Conservation (phyloP, 2,888 invertebrate species). For the Athrips mouffetella region DNA sequence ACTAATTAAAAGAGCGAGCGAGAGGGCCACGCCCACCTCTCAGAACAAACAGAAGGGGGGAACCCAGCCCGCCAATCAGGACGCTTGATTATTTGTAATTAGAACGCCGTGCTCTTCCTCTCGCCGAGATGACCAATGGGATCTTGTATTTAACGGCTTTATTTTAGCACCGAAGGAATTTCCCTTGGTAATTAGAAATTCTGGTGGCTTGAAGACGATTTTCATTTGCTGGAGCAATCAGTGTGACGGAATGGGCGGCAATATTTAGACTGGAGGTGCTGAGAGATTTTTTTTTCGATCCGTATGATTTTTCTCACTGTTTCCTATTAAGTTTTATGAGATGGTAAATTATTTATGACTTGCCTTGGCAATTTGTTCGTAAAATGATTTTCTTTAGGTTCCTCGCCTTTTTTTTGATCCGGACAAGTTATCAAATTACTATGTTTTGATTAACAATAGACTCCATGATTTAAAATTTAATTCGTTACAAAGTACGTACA, state of each 20-base stretch:
- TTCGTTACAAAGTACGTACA: too few relatives aligned
- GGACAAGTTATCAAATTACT: background rate
- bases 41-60: constrained; percentile 76
- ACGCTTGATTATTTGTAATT: constrained; percentile 78
- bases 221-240: constrained; percentile 56
- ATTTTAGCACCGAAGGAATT: constrained; percentile 50
- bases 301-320: constrained; percentile 18
- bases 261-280: constrained; percentile 31
- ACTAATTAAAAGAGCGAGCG: constrained; percentile 79
- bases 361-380: constrained; percentile 2
- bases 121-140: constrained; percentile 71
- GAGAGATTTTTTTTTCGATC: constrained; percentile 35
- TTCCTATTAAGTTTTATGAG: constrained; percentile 11
- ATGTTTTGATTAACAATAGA: too few relatives aligned
- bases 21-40: constrained; percentile 66
- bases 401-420: background rate
- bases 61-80: constrained; percentile 61
- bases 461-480: too few relatives aligned
- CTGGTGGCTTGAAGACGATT: constrained; percentile 38
- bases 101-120: constrained; percentile 71
- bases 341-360: constrained; percentile 8
- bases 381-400: background rate
- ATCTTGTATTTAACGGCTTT: constrained; percentile 62
- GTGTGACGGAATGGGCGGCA: constrained; percentile 49
- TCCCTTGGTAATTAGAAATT: constrained; percentile 57